Evolutionary conservation across 2,888 invertebrate species (phyloP), one percentile per base, ranked within the genome.

Genomic region (Mesorhabditis spiculigera): DNA sequence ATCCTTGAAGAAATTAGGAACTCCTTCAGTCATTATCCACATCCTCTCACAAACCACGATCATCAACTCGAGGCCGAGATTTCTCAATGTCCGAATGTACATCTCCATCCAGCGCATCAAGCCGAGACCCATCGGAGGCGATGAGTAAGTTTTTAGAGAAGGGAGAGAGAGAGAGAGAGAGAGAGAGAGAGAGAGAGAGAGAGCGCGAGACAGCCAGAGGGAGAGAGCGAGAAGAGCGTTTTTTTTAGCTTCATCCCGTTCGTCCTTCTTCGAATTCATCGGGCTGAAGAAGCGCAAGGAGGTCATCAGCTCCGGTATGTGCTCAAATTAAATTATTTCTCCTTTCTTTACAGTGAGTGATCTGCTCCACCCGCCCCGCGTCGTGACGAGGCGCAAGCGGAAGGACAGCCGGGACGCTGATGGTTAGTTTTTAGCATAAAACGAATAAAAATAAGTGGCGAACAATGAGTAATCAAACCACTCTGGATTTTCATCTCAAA

Each of bases 251-350:
- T n/a, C 83, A 5, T 81, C 81, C 63, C 75, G 83, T 28, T 79
- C 81, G 10, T 84, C 83, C 10, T 79, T 84, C 67, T 73, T 84
- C 16, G 84, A 84, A 68, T 73, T 84, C 42, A 75, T 80, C 43
- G 78, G 77, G 16, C 69, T 80, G 42, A 6, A 41, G 61, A 71
- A 71, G 68, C 63, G 63, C 62, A 63, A 63, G 41, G 63, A 63
- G 16, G 13, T n/a, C 6, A 16, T 63, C 13, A 63, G 41, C 16
- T 8, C 58, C 8, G 58, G 58, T 50, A 50, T 50, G 8, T n/a
- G n/a, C 8, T 2, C 58, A 50, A 50, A 50, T 50, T n/a, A 50
- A 10, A 13, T 50, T 10, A 50, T 50, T 50, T 50, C 2, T 50
- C 58, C 58, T 50, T 50, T 1, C n/a, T 50, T n/a, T 50, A 13